Percentiles rank a stretch among this genome's conserved stretches.
Conservation (phyloP, 2,113 vertebrate genomes). For the Coryphaenoides rupestris region DNA sequence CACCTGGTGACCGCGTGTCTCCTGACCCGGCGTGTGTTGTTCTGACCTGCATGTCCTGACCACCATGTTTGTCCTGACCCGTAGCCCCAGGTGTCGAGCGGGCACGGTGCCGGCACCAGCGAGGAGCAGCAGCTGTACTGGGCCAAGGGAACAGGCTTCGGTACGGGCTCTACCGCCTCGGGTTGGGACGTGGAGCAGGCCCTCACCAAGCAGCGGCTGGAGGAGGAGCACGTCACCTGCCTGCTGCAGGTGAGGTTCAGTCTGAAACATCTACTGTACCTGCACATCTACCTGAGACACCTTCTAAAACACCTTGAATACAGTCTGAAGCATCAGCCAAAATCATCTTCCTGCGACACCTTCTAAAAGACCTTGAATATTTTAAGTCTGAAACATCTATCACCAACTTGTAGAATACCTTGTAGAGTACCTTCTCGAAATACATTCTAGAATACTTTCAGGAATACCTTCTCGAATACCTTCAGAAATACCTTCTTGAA, state of each 20-base stretch:
- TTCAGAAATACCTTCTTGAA: too few species aligned
- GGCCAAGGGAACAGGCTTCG: constrained; percentile 98
- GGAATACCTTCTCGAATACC: too few species aligned
- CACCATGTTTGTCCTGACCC: background rate
- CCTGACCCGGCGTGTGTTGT: too few species aligned
- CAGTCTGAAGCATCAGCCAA: background rate
- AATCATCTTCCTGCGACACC: background rate
- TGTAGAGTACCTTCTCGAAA: too few species aligned
- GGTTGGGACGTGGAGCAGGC: constrained; percentile 99
- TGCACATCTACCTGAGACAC: too few species aligned
- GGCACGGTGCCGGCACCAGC: constrained; percentile 82
- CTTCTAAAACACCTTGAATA: too few species aligned
- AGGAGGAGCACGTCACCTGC: constrained; percentile 97
- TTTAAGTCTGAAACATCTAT: too few species aligned
- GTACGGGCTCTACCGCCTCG: constrained; percentile 95
- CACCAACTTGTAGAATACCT: too few species aligned
- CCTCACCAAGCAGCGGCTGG: constrained; percentile 95
- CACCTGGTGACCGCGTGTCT: too few species aligned
- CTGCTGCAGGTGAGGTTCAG: constrained; percentile 81
- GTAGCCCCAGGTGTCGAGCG: constrained; percentile 88
- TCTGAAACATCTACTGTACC: too few species aligned
- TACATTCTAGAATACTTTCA: too few species aligned
- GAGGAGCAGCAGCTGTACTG: constrained; percentile 98
- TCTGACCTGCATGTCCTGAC: too few species aligned
- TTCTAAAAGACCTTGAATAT: background rate